A percentile compares a stretch with the other conserved stretches of the same genome.
These are phyloP conservation scores for Stichodactyla mertensii DNA, from an alignment of 64 coral and sea anemone species.

Conservation along the genomic window DNA sequence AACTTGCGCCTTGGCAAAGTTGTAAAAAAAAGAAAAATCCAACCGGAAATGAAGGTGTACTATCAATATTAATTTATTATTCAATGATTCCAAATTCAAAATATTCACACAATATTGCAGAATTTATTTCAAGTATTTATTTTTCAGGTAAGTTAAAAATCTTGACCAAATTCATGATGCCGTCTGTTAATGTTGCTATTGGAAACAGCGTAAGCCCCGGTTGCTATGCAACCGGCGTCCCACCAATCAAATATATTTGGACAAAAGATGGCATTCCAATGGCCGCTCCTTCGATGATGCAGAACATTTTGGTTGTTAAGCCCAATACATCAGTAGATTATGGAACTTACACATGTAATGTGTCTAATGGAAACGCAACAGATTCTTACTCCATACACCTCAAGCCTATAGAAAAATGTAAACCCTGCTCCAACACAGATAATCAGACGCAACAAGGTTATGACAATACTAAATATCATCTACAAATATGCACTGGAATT, in stretches of 20 bases:
- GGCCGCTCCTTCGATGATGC: not conserved
- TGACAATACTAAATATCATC: too few species aligned
- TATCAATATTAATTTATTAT: too few species aligned
- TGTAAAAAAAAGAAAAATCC: too few species aligned
- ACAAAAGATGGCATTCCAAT: constrained; percentile 23
- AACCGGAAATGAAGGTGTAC: too few species aligned
- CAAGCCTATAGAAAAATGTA: not conserved
- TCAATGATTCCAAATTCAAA: too few species aligned
- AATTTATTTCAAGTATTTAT: not conserved
- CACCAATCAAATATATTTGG: constrained; percentile 14
- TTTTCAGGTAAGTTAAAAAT: not conserved
- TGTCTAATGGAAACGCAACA: not conserved
- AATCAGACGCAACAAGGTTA: not conserved
- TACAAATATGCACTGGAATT: not conserved
- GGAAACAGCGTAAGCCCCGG: constrained; percentile 15
- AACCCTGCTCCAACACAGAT: not conserved
- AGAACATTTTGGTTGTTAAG: constrained; percentile 16
- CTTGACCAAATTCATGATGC: not conserved
- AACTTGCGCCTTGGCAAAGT: not conserved
- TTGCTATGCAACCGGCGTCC: constrained; percentile 8
- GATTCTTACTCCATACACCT: not conserved
- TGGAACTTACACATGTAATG: constrained; percentile 27
- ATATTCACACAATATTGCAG: too few species aligned
- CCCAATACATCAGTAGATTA: constrained; percentile 12
- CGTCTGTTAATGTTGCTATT: not conserved